A percentile compares a stretch with the other conserved stretches of the same genome.
Conservation (phyloP, 2,888 invertebrate genomes). For the Apotomis turbidana region DNA sequence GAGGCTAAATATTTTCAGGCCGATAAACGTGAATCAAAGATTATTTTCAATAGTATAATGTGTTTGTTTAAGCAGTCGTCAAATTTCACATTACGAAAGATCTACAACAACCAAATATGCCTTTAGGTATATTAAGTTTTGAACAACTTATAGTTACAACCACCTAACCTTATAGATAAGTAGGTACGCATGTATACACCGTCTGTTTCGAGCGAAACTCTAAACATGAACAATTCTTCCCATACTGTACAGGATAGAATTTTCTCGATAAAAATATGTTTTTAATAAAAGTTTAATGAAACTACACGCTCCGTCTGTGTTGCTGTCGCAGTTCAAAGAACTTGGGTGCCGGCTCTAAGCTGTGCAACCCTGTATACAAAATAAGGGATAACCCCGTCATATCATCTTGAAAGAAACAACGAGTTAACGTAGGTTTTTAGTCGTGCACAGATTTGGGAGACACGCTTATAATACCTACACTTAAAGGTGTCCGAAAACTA, state of each 20-base stretch:
- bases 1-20: too few relatives aligned
- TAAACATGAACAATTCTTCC: not conserved
- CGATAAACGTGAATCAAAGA: too few relatives aligned
- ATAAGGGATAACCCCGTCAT: slow-evolving; percentile 17
- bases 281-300: slow-evolving; percentile 38
- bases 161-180: not conserved
- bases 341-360: slow-evolving; percentile 22
- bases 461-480: too few relatives aligned
- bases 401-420: not conserved
- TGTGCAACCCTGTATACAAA: slow-evolving; percentile 15
- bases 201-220: not conserved
- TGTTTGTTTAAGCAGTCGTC: too few relatives aligned
- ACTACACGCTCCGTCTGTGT: slow-evolving; percentile 11
- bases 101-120: too few relatives aligned
- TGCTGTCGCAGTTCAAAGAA: slow-evolving; percentile 22
- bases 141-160: not conserved
- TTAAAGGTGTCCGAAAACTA: too few relatives aligned
- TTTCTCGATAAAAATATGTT: slow-evolving; percentile 23
- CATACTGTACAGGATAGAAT: slow-evolving; percentile 11
- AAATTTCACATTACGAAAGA: too few relatives aligned
- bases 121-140: too few relatives aligned
- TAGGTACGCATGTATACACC: not conserved
- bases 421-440: not conserved
- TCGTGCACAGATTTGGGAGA: too few relatives aligned
- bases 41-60: too few relatives aligned